Base-by-base conservation (phyloP, 2,888 invertebrate genomes). In the Atherix ibis region DNA sequence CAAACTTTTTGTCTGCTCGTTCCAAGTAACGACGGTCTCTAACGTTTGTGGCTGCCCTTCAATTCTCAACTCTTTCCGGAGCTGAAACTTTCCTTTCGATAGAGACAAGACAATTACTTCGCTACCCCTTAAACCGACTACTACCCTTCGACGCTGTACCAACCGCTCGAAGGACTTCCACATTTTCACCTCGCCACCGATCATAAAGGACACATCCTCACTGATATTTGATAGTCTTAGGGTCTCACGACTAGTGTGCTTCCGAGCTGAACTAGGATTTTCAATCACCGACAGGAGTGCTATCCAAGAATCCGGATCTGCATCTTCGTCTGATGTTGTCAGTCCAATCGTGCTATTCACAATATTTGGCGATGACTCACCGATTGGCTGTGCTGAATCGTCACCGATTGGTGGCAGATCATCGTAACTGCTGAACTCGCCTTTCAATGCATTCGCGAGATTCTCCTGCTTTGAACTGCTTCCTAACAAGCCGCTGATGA, bases 1-100 rank as follows among this genome's bases (percentile, higher is more conserved):
- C 15, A 49, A 47, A 3, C 40, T 36, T 18, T 47, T 43, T 4
- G 39, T 34, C 2, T 40, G 44, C 2, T 30, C 14, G 38, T 52
- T 56, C 55, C 56, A 57, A 19, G 45, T 47, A n/a, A 46, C 46
- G 19, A 48, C 48, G n/a, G 45, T 46, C 13, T 48, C 46, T 19
- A 58, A 19, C 9, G 18, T 24, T 8, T 27, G 18, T 32, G 31
- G 19, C 10, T 6, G 13, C 10, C 30, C 25, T 16, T 31, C 22
- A 22, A 36, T 26, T 8, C 26, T 18, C 5, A 34, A 2, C 16
- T 28, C 24, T 9, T 29, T 28, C 2, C 6, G 8, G 4, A 19
- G 10, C 8, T 24, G 22, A 16, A 29, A 34, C 5, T 6, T n/a
- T 13, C 12, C 29, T 12, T 15, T n/a, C 9, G 16, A 16, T 34